Percentiles rank a stretch among this genome's conserved stretches.
These are phyloP conservation scores for Ciconia boyciana DNA, from an alignment of 2,113 vertebrate species.

Conservation along the genomic window DNA sequence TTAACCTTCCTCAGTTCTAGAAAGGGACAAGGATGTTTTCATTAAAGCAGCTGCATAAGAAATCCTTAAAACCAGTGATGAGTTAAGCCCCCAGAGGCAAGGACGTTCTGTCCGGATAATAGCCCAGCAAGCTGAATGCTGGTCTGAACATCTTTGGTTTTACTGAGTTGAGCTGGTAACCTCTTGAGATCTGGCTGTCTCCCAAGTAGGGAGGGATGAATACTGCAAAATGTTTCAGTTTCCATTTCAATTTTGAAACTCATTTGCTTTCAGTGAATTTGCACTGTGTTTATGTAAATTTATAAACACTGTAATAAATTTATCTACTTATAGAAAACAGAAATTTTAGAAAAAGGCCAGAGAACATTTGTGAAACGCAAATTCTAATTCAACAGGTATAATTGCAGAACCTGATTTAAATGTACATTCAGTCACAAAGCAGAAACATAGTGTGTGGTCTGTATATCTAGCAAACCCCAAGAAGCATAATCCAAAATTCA, in stretches of 20 bases:
- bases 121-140: not conserved
- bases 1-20: not conserved
- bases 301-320: constrained; percentile 59
- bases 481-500: not conserved
- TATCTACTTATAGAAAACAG: constrained; percentile 45
- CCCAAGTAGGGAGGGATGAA: constrained; percentile 47
- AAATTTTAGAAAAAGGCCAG: constrained; percentile 30
- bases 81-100: not conserved
- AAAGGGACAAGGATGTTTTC: not conserved
- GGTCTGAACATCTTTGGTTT: constrained; percentile 20
- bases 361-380: not conserved
- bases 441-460: not conserved
- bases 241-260: constrained; percentile 51
- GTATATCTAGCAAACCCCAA: not conserved
- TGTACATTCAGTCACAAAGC: not conserved
- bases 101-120: not conserved
- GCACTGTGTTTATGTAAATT: constrained; percentile 57
- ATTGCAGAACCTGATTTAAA: constrained; percentile 23
- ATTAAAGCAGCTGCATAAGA: not conserved
- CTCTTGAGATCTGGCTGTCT: constrained; percentile 60
- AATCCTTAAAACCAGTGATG: not conserved
- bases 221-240: constrained; percentile 51
- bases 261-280: constrained; percentile 61
- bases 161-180: constrained; percentile 38
- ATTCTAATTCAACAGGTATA: constrained; percentile 17